These are phyloP conservation scores for Marcusenius ussheri DNA, from an alignment of 2,113 vertebrate genomes.

Conservation along the genomic window DNA sequence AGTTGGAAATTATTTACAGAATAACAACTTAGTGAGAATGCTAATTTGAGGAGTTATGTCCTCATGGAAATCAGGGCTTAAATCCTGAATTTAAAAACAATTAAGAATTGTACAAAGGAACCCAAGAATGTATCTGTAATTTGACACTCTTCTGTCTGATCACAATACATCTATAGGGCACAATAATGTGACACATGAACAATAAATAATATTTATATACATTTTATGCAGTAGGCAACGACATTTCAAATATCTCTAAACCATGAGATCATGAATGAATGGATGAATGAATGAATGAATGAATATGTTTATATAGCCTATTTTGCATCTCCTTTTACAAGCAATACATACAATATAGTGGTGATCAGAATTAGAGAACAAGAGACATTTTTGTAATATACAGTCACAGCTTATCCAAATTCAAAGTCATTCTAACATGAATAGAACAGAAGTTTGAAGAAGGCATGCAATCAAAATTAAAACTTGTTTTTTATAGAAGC, in stretches of 20 bases:
- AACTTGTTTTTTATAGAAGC: too few relatives aligned
- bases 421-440: too few relatives aligned
- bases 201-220: background rate
- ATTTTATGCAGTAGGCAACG: background rate
- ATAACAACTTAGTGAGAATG: background rate
- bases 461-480: too few relatives aligned
- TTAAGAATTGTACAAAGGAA: background rate
- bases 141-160: background rate
- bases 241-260: background rate
- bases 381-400: too few relatives aligned
- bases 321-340: background rate
- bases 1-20: background rate
- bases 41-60: background rate
- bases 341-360: too few relatives aligned
- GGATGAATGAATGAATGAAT: too few relatives aligned
- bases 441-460: too few relatives aligned
- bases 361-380: too few relatives aligned
- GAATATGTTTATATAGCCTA: too few relatives aligned
- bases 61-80: background rate
- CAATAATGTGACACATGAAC: background rate
- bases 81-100: background rate
- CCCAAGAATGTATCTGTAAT: background rate
- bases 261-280: background rate
- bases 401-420: too few relatives aligned
- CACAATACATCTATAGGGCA: background rate